Evolutionary conservation across 1,140 invertebrate genomes (phyloP), one percentile per base, ranked within the genome.

Genomic region (Drosophila lacertosa): DNA sequence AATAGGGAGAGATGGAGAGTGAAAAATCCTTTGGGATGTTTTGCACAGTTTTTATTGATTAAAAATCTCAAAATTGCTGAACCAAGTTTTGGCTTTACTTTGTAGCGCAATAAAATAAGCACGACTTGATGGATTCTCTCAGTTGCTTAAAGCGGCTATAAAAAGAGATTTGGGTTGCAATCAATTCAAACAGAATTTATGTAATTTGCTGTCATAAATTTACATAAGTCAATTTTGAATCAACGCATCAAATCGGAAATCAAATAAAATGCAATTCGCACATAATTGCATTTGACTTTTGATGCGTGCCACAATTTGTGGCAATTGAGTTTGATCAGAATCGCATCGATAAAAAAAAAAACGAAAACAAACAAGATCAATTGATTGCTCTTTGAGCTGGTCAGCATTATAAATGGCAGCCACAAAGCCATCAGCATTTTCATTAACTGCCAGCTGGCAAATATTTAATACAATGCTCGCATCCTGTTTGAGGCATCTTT

Each of bases 211-310:
- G 20, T 26, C 15, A 39, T 37, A 62, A 47, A 74, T 82, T 82
- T 83, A 53, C 74, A 78, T 82, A 83, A 78, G 68, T 48, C 74
- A 83, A 83, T 82, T 69, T 40, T 54, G 40, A 40, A 69, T 10
- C 47, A 48, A 16, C 33, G 48, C 22, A 53, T 33, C 66, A 24
- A 77, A 73, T 70, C 40, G 29, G 70, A 84, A 71, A 66, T 67
- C 62, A 64, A 84, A 79, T 79, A 53, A 84, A 79, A 64, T 83
- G 75, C 74, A 83, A 83, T 83, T 75, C 77, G 22, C 65, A 71
- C 60, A 84, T 84, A 75, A 83, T 83, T 84, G 57, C 62, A 79
- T 68, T 68, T 84, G 57, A 63, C 59, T 72, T 57, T 67, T 71
- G 67, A 71, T 59, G 35, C 60, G 32, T 65, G 73, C 39, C 48